Conservation (phyloP, 2,797 vertebrate species). For the Platyrinchus mystaceus region DNA sequence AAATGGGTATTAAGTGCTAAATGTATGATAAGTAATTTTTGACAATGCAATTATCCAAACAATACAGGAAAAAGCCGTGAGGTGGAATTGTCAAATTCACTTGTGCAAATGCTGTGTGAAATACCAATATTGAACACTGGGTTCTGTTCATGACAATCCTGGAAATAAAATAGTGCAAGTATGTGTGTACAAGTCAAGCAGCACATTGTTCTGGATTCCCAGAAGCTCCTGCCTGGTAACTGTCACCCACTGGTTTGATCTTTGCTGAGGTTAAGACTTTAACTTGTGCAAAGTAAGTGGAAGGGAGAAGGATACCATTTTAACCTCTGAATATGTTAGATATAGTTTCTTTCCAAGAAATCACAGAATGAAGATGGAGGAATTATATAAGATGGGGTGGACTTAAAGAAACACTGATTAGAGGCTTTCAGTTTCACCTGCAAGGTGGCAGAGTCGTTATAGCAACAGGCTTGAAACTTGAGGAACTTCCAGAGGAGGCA, state of each 20-base stretch:
- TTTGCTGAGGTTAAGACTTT: neutral
- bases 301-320: neutral
- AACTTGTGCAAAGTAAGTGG: neutral
- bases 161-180: neutral
- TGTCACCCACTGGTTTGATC: neutral
- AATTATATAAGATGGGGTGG: neutral
- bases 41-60: conserved; percentile 81
- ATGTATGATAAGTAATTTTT: conserved; percentile 82
- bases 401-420: neutral
- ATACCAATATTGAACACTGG: neutral
- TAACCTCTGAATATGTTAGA: neutral
- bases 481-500: neutral
- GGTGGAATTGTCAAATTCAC: conserved; percentile 63
- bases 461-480: neutral
- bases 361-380: neutral
- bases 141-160: neutral
- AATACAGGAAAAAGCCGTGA: conserved; percentile 71
- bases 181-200: neutral
- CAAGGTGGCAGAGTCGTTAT: neutral
- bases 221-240: neutral
- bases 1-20: conserved; percentile 82
- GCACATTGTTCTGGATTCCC: neutral
- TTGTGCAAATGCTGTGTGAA: neutral
- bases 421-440: neutral
- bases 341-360: neutral